Evolutionary conservation across 2,797 vertebrate genomes (phyloP), one percentile per base, ranked within the genome.

Genomic region (Xiphophorus birchmanni): DNA sequence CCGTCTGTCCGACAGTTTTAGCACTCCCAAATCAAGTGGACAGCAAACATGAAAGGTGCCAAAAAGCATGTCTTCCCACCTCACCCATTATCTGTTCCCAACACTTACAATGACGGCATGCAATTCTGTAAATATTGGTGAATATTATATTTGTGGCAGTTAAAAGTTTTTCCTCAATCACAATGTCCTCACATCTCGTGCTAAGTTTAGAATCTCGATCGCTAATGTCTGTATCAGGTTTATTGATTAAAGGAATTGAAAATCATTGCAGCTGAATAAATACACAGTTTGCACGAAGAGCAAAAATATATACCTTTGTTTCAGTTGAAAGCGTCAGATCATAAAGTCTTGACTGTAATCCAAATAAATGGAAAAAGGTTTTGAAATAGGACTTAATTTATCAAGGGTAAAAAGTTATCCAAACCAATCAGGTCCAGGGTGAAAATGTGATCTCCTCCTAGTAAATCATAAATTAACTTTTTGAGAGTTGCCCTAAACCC

Each of bases 21-120:
- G 82, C 81, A 78, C 78, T 80, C 78, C 77, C 87, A 84, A 81
- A 91, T 82, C 73, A 79, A 79, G 83, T 73, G 88, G 81, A 88
- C 87, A 91, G 90, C 83, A 86, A 86, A 86, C 85, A 47, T 45
- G 88, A 80, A 86, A 90, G 89, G 84, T 85, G 89, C 87, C 90
- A 93, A 91, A 89, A 89, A 80, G 71, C 73, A 86, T 63, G 73
- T 78, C 78, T 50, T 54, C 77, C 60, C 83, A 73, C 73, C 85
- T 90, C 87, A 89, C 89, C 87, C 86, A 90, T 93, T 86, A 93
- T 77, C 85, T 83, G 74, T 56, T 82, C 75, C 81, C 77, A 81
- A 84, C 83, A 71, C 40, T 37, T 67, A 23, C 21, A 42, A 69
- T 0, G 58, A 71, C 2, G n/a, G 42, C 12, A 15, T 17, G 26